phyloP scores from a whole-genome alignment of 2,113 vertebrate species.

The Channa maculata region DNA sequence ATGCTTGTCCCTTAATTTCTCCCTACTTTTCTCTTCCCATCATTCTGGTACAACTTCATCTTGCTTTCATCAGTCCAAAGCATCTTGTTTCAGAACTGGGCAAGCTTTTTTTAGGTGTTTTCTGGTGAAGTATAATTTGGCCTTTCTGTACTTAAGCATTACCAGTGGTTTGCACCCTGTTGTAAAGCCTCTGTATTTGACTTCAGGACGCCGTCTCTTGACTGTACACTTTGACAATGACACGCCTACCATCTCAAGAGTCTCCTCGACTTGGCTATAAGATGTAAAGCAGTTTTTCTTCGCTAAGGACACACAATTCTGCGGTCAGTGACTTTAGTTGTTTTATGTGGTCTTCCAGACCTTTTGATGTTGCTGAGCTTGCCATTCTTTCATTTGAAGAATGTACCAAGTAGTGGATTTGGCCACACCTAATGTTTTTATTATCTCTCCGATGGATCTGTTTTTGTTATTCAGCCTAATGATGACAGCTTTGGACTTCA shows the following conservation, averaged over 20 bases:
- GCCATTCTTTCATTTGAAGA: neutral
- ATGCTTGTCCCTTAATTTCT: no score
- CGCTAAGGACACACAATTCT: neutral
- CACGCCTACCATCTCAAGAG: neutral
- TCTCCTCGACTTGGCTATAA: neutral
- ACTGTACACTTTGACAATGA: no score
- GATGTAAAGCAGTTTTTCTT: neutral
- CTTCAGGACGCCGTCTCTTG: no score
- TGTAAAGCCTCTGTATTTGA: no score
- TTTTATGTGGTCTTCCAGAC: neutral
- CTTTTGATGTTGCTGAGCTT: constrained; percentile 2
- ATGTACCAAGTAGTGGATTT: neutral
- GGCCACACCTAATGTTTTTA: neutral
- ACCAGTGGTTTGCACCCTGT: no score
- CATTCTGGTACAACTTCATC: no score
- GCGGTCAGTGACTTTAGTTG: neutral
- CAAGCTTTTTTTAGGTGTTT: no score
- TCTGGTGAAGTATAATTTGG: no score
- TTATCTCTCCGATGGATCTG: neutral
- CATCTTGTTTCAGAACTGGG: no score
- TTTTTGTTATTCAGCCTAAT: neutral
- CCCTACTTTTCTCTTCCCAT: no score
- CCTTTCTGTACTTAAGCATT: no score
- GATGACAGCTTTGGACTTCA: neutral
- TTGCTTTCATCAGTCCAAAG: no score